phyloP scores from a whole-genome alignment of 2,888 invertebrate genomes.

The Linnaemya vulpina region DNA sequence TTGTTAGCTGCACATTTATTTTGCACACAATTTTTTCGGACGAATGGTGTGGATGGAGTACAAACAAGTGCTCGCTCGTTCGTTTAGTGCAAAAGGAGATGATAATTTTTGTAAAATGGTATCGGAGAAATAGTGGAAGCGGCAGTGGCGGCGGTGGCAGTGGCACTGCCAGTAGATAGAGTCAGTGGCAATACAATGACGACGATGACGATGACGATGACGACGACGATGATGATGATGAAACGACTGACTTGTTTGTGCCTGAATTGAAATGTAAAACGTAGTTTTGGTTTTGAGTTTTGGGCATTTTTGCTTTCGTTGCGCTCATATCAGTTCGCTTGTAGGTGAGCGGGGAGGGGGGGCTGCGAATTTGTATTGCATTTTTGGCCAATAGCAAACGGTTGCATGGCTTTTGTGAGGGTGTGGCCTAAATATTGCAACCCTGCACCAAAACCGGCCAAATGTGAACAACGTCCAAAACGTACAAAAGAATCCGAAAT shows the following conservation, averaged over 20 bases:
- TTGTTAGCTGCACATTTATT: conserved; percentile 67
- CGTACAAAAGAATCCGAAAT: conserved; percentile 45
- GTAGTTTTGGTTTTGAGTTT: conserved; percentile 64
- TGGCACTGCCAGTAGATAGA: conserved; percentile 37
- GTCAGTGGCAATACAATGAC: conserved; percentile 35
- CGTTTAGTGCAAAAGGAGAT: conserved; percentile 48
- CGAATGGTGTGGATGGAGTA: conserved; percentile 47
- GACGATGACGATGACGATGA: conserved; percentile 40
- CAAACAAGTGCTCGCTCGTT: conserved; percentile 7
- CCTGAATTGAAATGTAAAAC: conserved; percentile 67
- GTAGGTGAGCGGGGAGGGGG: conserved; percentile 54
- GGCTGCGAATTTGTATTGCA: conserved; percentile 70
- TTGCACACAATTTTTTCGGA: conserved; percentile 64
- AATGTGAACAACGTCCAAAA: conserved; percentile 72
- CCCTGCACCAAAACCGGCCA: conserved; percentile 74
- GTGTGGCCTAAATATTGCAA: conserved; percentile 81
- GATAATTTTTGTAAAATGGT: conserved; percentile 36
- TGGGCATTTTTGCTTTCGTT: conserved; percentile 49
- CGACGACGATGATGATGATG: conserved; percentile 50
- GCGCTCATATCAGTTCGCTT: conserved; percentile 32
- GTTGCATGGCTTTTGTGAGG: conserved; percentile 77
- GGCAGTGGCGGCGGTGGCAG: conserved; percentile 26
- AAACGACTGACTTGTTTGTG: conserved; percentile 64
- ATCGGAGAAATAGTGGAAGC: conserved; percentile 55
- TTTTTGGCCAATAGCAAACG: conserved; percentile 80